Evolutionary conservation across 2,113 vertebrate genomes (phyloP).

Genomic region (Micronisus gabar): DNA sequence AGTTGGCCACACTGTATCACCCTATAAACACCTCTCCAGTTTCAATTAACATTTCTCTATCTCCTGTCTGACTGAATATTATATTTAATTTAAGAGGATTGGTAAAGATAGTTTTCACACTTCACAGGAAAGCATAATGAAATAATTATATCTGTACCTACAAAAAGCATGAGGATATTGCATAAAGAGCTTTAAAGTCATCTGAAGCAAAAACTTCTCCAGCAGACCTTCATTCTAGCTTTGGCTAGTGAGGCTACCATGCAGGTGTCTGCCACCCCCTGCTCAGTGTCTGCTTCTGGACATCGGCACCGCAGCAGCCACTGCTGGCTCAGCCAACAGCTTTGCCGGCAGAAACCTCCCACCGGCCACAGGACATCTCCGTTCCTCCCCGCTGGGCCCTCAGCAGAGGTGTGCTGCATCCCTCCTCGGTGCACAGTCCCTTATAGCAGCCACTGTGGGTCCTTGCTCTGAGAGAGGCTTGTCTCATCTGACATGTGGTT

Average conservation of each 20-base stretch:
- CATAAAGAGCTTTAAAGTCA: slow-evolving; percentile 69
- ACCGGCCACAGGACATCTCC: fast-evolving
- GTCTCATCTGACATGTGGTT: background rate
- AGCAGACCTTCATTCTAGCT: background rate
- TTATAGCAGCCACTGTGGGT: fast-evolving
- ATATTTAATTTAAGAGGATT: slow-evolving; percentile 81
- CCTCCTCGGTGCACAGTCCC: fast-evolving
- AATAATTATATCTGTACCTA: slow-evolving; percentile 80
- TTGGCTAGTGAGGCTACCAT: background rate
- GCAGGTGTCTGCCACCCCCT: background rate
- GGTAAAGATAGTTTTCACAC: slow-evolving; percentile 85
- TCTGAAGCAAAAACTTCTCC: slow-evolving; percentile 48
- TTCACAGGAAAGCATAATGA: slow-evolving; percentile 84
- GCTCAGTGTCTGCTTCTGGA: background rate
- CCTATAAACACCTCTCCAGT: slow-evolving; percentile 80
- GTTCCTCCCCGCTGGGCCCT: fast-evolving
- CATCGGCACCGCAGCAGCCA: background rate
- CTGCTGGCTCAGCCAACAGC: background rate
- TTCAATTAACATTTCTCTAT: slow-evolving; percentile 81
- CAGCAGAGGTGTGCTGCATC: background rate
- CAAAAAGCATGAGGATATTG: slow-evolving; percentile 78
- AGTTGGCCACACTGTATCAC: slow-evolving; percentile 73
- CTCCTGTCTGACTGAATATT: slow-evolving; percentile 78
- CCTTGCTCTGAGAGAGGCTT: background rate
- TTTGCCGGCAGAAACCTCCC: too few species aligned